These are phyloP conservation scores for Falcaria lacertinaria DNA, from an alignment of 2,888 invertebrate genomes.

Conservation along the genomic window DNA sequence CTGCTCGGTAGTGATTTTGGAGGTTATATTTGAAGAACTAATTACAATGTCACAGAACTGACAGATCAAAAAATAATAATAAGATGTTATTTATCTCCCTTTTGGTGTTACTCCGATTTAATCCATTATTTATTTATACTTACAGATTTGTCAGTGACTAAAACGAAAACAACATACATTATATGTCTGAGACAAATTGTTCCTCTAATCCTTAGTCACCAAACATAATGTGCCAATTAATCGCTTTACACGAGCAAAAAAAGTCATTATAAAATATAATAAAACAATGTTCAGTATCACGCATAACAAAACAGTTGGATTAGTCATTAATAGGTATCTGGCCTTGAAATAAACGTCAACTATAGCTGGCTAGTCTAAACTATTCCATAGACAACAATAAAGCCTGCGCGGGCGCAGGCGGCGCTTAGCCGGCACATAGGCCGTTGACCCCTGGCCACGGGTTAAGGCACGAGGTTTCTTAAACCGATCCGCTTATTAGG, in stretches of 20 bases:
- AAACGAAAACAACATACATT: too few species aligned
- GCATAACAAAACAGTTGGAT: slow-evolving; percentile 11
- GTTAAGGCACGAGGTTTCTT: slow-evolving; percentile 71
- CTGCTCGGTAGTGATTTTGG: too few species aligned
- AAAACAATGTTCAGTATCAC: slow-evolving; percentile 1
- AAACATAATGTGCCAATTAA: not conserved
- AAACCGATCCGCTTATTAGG: slow-evolving; percentile 73
- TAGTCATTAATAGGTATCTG: slow-evolving; percentile 29
- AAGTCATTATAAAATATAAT: not conserved
- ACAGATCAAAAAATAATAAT: too few species aligned
- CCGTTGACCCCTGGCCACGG: slow-evolving; percentile 57
- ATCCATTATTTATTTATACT: too few species aligned
- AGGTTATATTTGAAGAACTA: too few species aligned
- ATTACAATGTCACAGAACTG: too few species aligned
- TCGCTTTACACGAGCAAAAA: not conserved
- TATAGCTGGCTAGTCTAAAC: slow-evolving; percentile 36
- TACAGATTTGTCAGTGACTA: too few species aligned
- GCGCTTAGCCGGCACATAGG: slow-evolving; percentile 55
- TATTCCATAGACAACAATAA: slow-evolving; percentile 65
- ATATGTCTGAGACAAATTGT: too few species aligned
- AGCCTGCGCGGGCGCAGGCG: slow-evolving; percentile 49
- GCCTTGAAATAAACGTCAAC: slow-evolving; percentile 46
- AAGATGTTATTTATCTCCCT: too few species aligned
- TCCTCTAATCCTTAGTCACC: not conserved
- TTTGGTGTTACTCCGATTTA: too few species aligned